Base-by-base conservation (phyloP, 2,888 invertebrate genomes). In the Amaurobius ferox region DNA sequence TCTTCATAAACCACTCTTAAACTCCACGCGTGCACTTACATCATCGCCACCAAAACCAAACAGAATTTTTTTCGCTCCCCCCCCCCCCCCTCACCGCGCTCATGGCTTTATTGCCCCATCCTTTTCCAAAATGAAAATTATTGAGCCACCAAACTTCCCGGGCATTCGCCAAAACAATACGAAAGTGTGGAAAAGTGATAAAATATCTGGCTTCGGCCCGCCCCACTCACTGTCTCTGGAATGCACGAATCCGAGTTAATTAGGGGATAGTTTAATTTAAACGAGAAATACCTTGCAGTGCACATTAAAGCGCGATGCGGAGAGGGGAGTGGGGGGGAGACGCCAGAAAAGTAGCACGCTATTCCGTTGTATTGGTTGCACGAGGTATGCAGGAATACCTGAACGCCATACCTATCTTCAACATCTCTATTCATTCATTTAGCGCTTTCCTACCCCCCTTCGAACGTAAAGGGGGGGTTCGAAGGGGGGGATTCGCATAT, bases 1-100 rank as follows among this genome's bases (percentile, higher is more conserved):
- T 85, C 83, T 85, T 85, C 77, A 85, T 85, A 85, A 77, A 85
- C 83, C 64, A 85, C 67, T 85, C 77, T 72, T 85, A 77, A 83
- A 83, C 83, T 83, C 77, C 76, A 30, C 26, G 61, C 28, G 28
- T 40, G 30, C 80, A 73, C 39, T 80, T 80, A 80, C 73, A 66
- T 80, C 73, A 80, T 73, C 80, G 73, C 79, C 40, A 64, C 74
- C 70, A 74, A 81, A 81, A 76, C 81, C 76, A 76, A 83, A 83
- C 71, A 76, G 5, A 23, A 23, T 80, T 80, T 67, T 40, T n/a
- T n/a, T n/a, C n/a, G n/a, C n/a, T n/a, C n/a, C n/a, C n/a, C n/a
- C n/a, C n/a, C n/a, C n/a, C n/a, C n/a, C n/a, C n/a, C n/a, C n/a
- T n/a, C n/a, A n/a, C n/a, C 29, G 32, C 32, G 40, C 48, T 70